phyloP scores from a whole-genome alignment of 2,888 invertebrate species.

The Lithophane leautieri region DNA sequence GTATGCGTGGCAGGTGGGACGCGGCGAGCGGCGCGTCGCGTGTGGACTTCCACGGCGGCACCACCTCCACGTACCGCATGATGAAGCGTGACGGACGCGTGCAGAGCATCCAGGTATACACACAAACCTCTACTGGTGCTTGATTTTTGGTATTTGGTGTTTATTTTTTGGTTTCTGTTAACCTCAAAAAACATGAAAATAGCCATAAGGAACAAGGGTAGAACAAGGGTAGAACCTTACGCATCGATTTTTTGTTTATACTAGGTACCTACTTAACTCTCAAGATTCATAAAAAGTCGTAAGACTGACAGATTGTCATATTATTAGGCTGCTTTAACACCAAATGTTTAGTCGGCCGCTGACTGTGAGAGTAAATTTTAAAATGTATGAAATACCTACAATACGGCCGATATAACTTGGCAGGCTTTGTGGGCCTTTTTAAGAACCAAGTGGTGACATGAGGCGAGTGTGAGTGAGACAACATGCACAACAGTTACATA shows the following conservation, averaged over 20 bases:
- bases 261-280: too few species aligned
- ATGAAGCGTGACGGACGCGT: conserved; percentile 70
- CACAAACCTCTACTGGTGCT: not conserved
- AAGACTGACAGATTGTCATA: not conserved
- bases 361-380: not conserved
- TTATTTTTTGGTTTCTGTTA: not conserved
- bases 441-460: too few species aligned
- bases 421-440: too few species aligned
- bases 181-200: not conserved
- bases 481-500: too few species aligned
- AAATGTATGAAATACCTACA: not conserved
- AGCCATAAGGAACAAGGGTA: not conserved
- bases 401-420: too few species aligned
- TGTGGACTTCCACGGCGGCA: conserved; percentile 79
- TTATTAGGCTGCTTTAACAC: not conserved
- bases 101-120: conserved; percentile 74
- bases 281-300: not conserved
- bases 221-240: not conserved
- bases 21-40: conserved; percentile 78
- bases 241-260: not conserved
- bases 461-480: too few species aligned
- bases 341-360: not conserved
- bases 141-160: not conserved
- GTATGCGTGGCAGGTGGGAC: conserved; percentile 77
- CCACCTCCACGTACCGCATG: conserved; percentile 76